Percentiles rank a stretch among this genome's conserved stretches.
Evolutionary conservation across 2,113 vertebrate genomes (phyloP).

Genomic region (Herpetotheres cachinnans): DNA sequence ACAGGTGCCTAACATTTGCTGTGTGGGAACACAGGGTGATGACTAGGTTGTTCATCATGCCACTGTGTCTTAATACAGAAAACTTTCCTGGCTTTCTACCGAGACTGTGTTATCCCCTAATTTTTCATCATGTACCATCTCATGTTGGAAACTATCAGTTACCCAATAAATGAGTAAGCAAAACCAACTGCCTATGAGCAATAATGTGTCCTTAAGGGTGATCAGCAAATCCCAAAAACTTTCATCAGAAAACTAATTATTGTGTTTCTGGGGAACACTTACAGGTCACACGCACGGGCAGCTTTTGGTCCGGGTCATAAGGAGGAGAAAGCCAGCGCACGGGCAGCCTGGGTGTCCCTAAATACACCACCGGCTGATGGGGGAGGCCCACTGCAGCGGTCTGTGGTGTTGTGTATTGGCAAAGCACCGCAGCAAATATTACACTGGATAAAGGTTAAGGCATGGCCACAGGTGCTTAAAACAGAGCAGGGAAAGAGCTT

Average conservation of each 20-base stretch:
- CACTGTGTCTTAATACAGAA: not conserved
- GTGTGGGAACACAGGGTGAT: constrained; percentile 38
- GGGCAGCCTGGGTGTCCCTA: not conserved
- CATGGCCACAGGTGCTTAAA: not conserved
- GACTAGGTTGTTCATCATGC: constrained; percentile 38
- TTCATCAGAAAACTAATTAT: not conserved
- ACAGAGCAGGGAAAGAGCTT: not conserved
- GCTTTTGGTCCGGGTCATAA: fast-evolving
- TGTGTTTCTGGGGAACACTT: not conserved
- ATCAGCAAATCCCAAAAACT: not conserved
- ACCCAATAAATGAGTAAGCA: constrained; percentile 25
- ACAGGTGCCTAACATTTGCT: constrained; percentile 59
- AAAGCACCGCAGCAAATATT: not conserved
- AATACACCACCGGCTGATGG: fast-evolving
- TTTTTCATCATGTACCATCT: constrained; percentile 2
- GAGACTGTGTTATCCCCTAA: not conserved
- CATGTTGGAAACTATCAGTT: not conserved
- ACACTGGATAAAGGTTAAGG: not conserved
- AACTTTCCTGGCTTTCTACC: not conserved
- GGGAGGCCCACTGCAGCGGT: not conserved
- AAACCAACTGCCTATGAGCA: not conserved
- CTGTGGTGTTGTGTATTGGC: too few species aligned
- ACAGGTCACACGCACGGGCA: fast-evolving
- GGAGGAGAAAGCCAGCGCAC: not conserved
- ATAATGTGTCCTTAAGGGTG: not conserved